phyloP scores from a whole-genome alignment of 2,888 invertebrate genomes.

The Suillia variegata region DNA sequence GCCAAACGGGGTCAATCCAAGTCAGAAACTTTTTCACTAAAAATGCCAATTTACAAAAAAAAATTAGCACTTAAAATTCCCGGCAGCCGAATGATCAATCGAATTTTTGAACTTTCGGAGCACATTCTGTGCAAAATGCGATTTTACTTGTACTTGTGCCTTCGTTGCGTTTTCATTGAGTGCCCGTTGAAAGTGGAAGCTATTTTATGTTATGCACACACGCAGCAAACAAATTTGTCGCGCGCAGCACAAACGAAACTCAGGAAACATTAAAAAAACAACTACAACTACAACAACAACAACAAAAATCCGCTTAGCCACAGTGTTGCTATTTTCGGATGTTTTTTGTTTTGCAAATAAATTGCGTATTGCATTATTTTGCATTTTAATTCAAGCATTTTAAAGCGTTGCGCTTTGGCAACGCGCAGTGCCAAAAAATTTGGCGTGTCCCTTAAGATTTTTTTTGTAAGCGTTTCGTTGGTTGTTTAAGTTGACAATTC shows the following conservation, averaged over 20 bases:
- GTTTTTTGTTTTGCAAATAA: not conserved
- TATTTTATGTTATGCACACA: not conserved
- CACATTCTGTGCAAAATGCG: not conserved
- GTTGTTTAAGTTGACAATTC: not conserved
- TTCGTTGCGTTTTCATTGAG: not conserved
- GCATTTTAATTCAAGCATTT: constrained; percentile 22
- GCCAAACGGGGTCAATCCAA: constrained; percentile 14
- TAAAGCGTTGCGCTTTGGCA: not conserved
- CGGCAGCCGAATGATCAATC: constrained; percentile 38
- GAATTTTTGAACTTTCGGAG: constrained; percentile 37
- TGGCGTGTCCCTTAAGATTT: constrained; percentile 11
- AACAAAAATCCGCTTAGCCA: not conserved
- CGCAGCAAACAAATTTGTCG: not conserved
- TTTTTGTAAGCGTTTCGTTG: not conserved
- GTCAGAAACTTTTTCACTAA: constrained; percentile 24
- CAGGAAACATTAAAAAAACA: too few relatives aligned
- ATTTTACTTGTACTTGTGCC: not conserved
- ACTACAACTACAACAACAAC: not conserved
- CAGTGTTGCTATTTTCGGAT: constrained; percentile 12
- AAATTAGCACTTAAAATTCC: constrained; percentile 50
- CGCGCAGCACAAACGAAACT: too few relatives aligned
- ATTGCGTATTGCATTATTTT: constrained; percentile 15
- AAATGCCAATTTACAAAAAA: constrained; percentile 31
- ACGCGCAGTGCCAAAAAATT: constrained; percentile 17
- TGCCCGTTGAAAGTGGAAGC: too few relatives aligned